A percentile compares a stretch with the other conserved stretches of the same genome.
Evolutionary conservation across 2,113 vertebrate species (phyloP).

Genomic region (Nycticryphes semicollaris): DNA sequence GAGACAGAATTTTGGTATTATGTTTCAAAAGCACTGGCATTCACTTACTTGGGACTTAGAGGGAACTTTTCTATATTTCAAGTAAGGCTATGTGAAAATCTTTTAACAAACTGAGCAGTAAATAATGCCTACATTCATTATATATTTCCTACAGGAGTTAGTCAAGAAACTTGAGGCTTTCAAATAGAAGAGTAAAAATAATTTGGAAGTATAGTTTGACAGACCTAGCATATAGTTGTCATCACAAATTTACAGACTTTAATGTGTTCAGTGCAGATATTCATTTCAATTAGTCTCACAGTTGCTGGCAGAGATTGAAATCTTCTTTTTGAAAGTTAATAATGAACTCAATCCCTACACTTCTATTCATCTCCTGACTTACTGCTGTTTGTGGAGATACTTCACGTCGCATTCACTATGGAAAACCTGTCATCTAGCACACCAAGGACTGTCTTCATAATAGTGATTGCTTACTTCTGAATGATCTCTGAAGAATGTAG

Average conservation of each 20-base stretch:
- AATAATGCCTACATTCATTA: background rate
- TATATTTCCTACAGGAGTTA: background rate
- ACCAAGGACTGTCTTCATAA: background rate
- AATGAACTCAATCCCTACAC: background rate
- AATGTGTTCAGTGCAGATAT: background rate
- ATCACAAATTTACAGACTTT: background rate
- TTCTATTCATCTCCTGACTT: background rate
- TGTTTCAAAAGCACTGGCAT: background rate
- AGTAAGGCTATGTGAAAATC: background rate
- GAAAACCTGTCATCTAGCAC: background rate
- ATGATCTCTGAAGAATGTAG: background rate
- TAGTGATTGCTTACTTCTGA: background rate
- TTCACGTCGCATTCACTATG: accelerated
- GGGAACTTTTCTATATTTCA: background rate
- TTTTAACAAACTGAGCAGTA: background rate
- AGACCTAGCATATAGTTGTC: background rate
- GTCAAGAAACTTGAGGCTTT: background rate
- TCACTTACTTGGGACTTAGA: background rate
- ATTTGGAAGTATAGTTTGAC: background rate
- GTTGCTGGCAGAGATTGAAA: background rate
- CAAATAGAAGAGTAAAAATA: conserved; percentile 10
- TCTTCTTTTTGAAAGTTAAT: background rate
- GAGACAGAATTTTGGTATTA: background rate
- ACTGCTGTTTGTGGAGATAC: background rate
- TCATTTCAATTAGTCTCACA: conserved; percentile 27